A percentile compares a stretch with the other conserved stretches of the same genome.
Conservation (phyloP, 2,797 vertebrate genomes). For the Nasua narica region DNA sequence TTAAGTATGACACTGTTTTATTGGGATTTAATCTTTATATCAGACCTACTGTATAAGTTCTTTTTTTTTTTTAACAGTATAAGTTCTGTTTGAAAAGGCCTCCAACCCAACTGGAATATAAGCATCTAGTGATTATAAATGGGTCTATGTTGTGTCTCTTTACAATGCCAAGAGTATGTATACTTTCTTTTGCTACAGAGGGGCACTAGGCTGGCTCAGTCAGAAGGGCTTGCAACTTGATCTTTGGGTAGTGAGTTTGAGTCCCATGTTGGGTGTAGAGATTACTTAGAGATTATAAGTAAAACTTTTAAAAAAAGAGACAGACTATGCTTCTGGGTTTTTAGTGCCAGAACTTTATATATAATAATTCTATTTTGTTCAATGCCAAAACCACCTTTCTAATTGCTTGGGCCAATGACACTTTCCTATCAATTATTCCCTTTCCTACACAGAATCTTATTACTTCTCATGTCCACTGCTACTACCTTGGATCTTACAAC, state of each 20-base stretch:
- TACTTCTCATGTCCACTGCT: neutral
- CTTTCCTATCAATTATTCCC: neutral
- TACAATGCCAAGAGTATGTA: neutral
- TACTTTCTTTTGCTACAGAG: neutral
- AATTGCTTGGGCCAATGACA: neutral
- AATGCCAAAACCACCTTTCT: neutral
- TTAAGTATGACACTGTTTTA: neutral
- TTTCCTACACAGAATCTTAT: neutral
- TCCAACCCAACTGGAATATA: neutral
- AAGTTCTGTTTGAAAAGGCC: neutral
- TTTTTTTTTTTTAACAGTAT: neutral
- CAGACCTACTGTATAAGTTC: neutral
- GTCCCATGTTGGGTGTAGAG: neutral
- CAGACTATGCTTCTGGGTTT: neutral
- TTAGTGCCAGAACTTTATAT: neutral
- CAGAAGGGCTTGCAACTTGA: neutral
- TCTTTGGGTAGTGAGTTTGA: neutral
- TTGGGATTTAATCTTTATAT: neutral
- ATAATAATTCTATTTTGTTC: neutral
- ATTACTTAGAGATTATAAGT: neutral
- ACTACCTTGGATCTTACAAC: neutral
- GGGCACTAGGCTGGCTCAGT: neutral
- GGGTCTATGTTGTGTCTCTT: neutral
- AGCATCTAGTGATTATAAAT: neutral
- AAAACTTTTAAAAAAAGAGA: neutral